Evolutionary conservation across 2,888 invertebrate genomes (phyloP), one percentile per base, ranked within the genome.

Genomic region (Shargacucullia verbasci): DNA sequence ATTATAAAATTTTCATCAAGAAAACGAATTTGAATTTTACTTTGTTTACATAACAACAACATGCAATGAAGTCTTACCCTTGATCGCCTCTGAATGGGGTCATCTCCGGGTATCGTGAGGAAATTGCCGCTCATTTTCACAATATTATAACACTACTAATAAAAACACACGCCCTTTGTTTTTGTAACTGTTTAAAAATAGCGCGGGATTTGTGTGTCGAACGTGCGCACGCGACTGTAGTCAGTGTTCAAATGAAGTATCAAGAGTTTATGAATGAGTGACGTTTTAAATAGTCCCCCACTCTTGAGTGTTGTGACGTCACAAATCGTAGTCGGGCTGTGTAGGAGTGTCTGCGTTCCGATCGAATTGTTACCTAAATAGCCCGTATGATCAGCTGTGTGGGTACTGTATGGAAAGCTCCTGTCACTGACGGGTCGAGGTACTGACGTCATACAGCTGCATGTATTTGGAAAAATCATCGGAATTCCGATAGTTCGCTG

Each of bases 91-190:
- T 90, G 88, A 57, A 93, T 89, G 20, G 88, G 79, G 53, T 91
- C 90, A 62, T 91, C 91, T 47, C 91, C 91, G 25, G 94, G 94
- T 69, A 94, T 92, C 11, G 93, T 93, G 25, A 94, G 86, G 64
- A 92, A 94, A 74, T 94, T 94, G 59, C 93, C 92, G 84, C 94
- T 94, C 94, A 94, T 94, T 82, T 86, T 91, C 82, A 84, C 86
- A 71, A 58, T 59, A 61, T 68, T 77, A 72, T 72, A 75, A 64
- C 66, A 78, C 78, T 76, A 64, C 62, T 65, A 63, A 71, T 73
- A 75, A 72, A 67, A 79, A 81, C 79, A 78, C 81, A 74, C 73
- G 69, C 71, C 74, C 73, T 77, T 70, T 74, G 74, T 77, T 70
- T 80, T 78, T 79, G 70, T 80, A 78, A 73, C 56, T 29, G 55